These are phyloP conservation scores for Rapana venosa DNA, from an alignment of 2,888 invertebrate species.

Conservation along the genomic window DNA sequence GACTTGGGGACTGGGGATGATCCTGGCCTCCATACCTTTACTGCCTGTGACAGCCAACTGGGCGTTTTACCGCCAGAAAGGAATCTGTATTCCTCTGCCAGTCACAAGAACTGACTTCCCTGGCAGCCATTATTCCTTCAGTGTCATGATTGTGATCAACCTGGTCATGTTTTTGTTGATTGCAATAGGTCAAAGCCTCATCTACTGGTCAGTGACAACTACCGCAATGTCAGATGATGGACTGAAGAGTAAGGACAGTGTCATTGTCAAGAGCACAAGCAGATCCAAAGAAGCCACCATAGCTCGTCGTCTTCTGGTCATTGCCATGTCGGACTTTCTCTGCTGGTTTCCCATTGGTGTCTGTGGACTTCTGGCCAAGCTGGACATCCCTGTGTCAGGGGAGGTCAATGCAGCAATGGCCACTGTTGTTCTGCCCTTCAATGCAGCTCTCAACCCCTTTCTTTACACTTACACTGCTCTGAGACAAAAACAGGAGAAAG, in stretches of 20 bases:
- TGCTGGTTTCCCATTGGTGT: conserved; percentile 2
- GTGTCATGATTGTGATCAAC: conserved; percentile 73
- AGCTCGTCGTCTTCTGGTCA: neutral
- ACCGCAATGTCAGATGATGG: conserved; percentile 2
- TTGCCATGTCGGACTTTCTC: neutral
- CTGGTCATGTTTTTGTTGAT: conserved; percentile 70
- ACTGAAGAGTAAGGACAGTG: too few relatives aligned
- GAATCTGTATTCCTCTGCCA: conserved; percentile 75
- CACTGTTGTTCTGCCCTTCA: neutral
- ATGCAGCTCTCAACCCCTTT: neutral
- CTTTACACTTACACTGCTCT: neutral
- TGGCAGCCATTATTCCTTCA: conserved; percentile 76
- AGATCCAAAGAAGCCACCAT: neutral
- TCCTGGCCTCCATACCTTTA: conserved; percentile 70
- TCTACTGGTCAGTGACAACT: conserved; percentile 64
- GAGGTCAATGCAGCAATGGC: conserved; percentile 5
- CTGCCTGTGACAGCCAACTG: conserved; percentile 54
- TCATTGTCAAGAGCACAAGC: neutral
- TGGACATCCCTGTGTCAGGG: neutral
- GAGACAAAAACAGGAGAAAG: too few relatives aligned
- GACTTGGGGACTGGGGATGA: conserved; percentile 65
- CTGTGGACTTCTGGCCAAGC: neutral
- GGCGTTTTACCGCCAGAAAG: conserved; percentile 70
- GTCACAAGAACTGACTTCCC: conserved; percentile 71
- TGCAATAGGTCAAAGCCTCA: conserved; percentile 69